Conservation (phyloP, 2,113 vertebrate species). For the Diadophis punctatus region DNA sequence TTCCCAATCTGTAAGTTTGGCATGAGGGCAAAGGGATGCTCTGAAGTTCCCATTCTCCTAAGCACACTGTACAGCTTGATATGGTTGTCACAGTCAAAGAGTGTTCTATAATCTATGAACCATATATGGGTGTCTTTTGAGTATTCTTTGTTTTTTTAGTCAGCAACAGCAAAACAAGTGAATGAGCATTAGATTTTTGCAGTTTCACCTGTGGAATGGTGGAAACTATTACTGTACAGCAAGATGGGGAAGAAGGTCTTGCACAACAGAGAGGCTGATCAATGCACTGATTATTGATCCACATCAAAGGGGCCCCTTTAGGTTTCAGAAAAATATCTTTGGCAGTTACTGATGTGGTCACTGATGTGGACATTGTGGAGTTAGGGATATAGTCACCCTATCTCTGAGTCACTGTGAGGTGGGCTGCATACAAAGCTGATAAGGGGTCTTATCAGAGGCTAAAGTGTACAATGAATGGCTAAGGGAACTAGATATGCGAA, state of each 20-base stretch:
- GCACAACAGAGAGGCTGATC: neutral
- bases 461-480: neutral
- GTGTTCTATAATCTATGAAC: neutral
- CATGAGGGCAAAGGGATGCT: neutral
- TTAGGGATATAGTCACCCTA: neutral
- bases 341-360: neutral
- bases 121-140: neutral
- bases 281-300: neutral
- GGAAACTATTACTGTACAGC: neutral
- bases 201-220: neutral
- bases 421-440: neutral
- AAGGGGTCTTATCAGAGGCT: neutral
- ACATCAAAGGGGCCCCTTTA: neutral
- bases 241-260: neutral
- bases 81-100: neutral
- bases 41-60: neutral
- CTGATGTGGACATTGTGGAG: neutral
- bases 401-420: neutral
- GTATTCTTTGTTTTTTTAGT: neutral
- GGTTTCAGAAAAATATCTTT: neutral
- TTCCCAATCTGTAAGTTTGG: neutral
- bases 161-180: neutral
- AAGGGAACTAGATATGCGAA: neutral
- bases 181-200: neutral
- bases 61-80: neutral